Base-by-base conservation (phyloP, 1,140 invertebrate genomes). In the Achatina immaculata region DNA sequence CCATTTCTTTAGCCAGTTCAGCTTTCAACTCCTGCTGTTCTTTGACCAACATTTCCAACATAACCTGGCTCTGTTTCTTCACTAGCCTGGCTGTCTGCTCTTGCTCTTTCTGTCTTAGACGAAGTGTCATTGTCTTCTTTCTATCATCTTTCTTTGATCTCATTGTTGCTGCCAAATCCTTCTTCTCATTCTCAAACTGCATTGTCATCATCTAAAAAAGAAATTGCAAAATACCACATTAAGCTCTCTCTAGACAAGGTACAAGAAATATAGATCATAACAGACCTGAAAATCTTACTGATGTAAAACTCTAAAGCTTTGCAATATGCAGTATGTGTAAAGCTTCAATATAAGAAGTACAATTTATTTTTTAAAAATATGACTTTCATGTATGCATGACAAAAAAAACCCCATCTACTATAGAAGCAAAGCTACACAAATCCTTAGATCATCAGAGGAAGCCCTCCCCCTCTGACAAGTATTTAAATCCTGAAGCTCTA, bases 141-240 rank as follows among this genome's bases (percentile, higher is more conserved):
- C 90, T 90, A 74, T 87, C 85, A 62, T 87, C 84, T 71, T 84
- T 82, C 83, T 91, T 90, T 73, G 87, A 66, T 9, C 87, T 87
- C 83, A 92, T 87, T 9, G 84, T 87, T 40, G 87, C 86, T 80
- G 89, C 89, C 45, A 92, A 75, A 24, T 89, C 85, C 80, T 87
- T 86, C 85, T 90, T 90, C 76, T 91, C 88, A 76, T 87, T 87
- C 78, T 90, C 89, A 83, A 90, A 91, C 81, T 89, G 85, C 55
- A 90, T 78, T 0, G 89, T 89, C 86, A 90, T 88, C 76, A 84
- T 71, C 89, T 89, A 78, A 21, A 43, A 80, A 81, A 36, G 38
- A 36, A 48, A 11, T 48, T 48, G 19, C 45, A 48, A 48, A 7
- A 48, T 19, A 48, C 45, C 7, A 48, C 19, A 7, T 11, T 48